Conservation (phyloP, 30 jellyfish, hydroid and myxozoan species). For the Sanderia malayensis region DNA sequence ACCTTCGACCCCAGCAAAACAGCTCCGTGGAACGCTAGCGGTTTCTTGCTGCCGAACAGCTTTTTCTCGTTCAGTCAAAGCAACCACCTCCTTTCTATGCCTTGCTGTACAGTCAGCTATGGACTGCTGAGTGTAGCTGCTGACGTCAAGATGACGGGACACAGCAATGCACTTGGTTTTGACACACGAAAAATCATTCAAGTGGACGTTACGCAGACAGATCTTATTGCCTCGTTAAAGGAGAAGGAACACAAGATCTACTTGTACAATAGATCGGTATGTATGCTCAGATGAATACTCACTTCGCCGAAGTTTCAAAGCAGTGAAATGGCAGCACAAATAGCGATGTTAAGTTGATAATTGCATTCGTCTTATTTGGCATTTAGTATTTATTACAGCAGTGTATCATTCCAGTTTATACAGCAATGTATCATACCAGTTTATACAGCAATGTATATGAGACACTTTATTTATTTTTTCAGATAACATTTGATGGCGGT, state of each 20-base stretch:
- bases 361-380: too few species aligned
- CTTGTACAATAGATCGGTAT: conserved; percentile 35
- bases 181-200: neutral
- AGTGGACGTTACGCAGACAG: conserved; percentile 11
- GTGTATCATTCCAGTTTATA: too few species aligned
- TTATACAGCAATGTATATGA: too few species aligned
- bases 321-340: too few species aligned
- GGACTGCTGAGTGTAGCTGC: neutral
- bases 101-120: conserved; percentile 29
- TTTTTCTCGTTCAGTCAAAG: neutral
- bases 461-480: too few species aligned
- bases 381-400: too few species aligned
- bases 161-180: neutral
- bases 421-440: too few species aligned
- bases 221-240: conserved; percentile 26
- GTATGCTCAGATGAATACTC: too few species aligned
- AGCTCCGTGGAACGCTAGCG: neutral
- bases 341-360: too few species aligned
- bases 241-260: conserved; percentile 10
- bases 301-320: too few species aligned
- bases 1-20: conserved; percentile 7
- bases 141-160: conserved; percentile 22
- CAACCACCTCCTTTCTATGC: conserved; percentile 12
- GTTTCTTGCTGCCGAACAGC: neutral
- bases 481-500: conserved; percentile 19